Base-by-base conservation (phyloP, 2,888 invertebrate genomes). In the Heterodera filipjevi region DNA sequence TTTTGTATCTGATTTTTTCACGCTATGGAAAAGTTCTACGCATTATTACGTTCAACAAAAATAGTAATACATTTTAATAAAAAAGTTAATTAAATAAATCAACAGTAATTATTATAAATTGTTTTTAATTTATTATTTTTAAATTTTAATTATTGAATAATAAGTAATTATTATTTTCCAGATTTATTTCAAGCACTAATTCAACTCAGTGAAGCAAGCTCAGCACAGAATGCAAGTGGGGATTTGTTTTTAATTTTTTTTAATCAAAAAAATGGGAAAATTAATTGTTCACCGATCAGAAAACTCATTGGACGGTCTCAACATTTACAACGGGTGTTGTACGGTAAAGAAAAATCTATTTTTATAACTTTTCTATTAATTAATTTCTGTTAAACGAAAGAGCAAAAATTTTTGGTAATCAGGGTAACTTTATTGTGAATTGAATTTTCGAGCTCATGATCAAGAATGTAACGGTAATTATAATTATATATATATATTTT, bases 11-110 rank as follows among this genome's bases (percentile, higher is more conserved):
- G 93, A 96, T 99, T 91, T 99, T 99, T 93, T 95, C 96, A 89
- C 93, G 97, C 87, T 97, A 95, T 91, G 99, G 99, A 89, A 97
- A 96, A 92, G 97, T 99, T 89, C 93, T 98, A 90, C 97, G 98
- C 92, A 98, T 99, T 89, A 98, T 99, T 90, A 99, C 98, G 87
- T 99, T 99, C 92, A 98, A 95, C 89, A 99, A 99, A 92, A 99
- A 99, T 91, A 96, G 97, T 95, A 92, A 59, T 1, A 72, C 16
- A 49, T 35, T 71, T 16, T 3, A 22, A 94, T 95, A 90, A 49
- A 19, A 59, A 27, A 59, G 27, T 27, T 59, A 59, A 59, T 59
- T 59, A n/a, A n/a, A n/a, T n/a, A n/a, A n/a, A n/a, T n/a, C n/a
- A n/a, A n/a, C n/a, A n/a, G n/a, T 19, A n/a, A 3, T 22, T n/a